Percentiles rank a stretch among this genome's conserved stretches.
Evolutionary conservation across 1,140 invertebrate genomes (phyloP).

Genomic region (Brachionus manjavacas): DNA sequence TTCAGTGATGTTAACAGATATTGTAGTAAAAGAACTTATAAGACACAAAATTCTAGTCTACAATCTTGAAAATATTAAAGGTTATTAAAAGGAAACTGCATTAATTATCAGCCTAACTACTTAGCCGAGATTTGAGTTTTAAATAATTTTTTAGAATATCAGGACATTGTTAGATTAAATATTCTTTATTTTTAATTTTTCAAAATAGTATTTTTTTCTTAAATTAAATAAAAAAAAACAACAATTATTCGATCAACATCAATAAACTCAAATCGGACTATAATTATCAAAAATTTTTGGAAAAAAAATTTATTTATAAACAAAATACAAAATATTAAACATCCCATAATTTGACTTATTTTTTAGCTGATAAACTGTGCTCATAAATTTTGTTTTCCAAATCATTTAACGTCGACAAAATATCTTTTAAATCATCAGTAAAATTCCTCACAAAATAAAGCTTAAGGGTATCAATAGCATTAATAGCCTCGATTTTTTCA

Average conservation of each 20-base stretch:
- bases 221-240: no score
- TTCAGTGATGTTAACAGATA: no score
- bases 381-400: slow-evolving; percentile 33
- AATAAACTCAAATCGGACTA: neutral
- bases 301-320: neutral
- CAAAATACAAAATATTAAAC: neutral
- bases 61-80: no score
- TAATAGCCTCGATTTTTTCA: slow-evolving; percentile 1
- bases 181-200: no score
- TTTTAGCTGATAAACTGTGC: neutral
- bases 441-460: slow-evolving; percentile 17
- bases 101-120: no score
- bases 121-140: no score
- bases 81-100: no score
- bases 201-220: no score
- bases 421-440: slow-evolving; percentile 6
- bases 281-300: neutral
- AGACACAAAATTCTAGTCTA: no score
- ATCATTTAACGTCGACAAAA: neutral
- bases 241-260: neutral
- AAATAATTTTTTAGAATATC: no score
- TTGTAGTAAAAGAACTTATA: no score
- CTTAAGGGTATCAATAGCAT: neutral
- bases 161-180: no score
- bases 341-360: neutral